Evolutionary conservation across 2,113 vertebrate species (phyloP).

Genomic region (Damaliscus lunatus): DNA sequence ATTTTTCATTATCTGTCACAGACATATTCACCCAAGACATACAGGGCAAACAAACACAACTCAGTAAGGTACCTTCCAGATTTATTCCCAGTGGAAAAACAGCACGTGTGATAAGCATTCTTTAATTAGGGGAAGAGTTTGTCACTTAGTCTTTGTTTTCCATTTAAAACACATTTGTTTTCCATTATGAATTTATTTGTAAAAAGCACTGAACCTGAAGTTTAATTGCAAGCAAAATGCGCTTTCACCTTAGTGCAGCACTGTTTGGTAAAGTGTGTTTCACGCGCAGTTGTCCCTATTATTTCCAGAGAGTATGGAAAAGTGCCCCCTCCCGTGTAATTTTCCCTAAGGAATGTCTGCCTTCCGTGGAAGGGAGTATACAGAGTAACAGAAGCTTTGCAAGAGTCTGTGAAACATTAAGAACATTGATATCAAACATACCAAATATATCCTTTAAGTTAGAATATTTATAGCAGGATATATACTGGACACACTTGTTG

Average conservation of each 20-base stretch:
- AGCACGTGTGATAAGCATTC: constrained; percentile 59
- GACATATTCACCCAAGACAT: constrained; percentile 49
- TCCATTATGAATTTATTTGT: constrained; percentile 64
- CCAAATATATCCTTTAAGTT: not conserved
- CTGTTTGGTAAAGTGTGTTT: constrained; percentile 34
- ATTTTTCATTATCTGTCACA: constrained; percentile 40
- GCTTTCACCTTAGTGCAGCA: constrained; percentile 25
- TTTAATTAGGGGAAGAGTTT: constrained; percentile 59
- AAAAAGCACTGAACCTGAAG: constrained; percentile 57
- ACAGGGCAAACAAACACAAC: constrained; percentile 53
- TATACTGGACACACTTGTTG: not conserved
- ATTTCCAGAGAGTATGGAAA: constrained; percentile 25
- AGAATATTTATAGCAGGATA: not conserved
- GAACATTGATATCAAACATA: not conserved
- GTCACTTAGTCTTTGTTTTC: constrained; percentile 50
- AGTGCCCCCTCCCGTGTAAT: not conserved
- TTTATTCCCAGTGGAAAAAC: constrained; percentile 59
- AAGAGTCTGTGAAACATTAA: not conserved
- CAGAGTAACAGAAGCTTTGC: not conserved
- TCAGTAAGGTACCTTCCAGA: constrained; percentile 31
- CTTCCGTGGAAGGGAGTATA: not conserved
- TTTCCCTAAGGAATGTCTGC: not conserved
- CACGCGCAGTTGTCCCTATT: not conserved
- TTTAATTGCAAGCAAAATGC: constrained; percentile 45
- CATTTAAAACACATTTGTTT: constrained; percentile 67